These are phyloP conservation scores for Trogon melanurus DNA, from an alignment of 2,113 vertebrate genomes.

Conservation along the genomic window DNA sequence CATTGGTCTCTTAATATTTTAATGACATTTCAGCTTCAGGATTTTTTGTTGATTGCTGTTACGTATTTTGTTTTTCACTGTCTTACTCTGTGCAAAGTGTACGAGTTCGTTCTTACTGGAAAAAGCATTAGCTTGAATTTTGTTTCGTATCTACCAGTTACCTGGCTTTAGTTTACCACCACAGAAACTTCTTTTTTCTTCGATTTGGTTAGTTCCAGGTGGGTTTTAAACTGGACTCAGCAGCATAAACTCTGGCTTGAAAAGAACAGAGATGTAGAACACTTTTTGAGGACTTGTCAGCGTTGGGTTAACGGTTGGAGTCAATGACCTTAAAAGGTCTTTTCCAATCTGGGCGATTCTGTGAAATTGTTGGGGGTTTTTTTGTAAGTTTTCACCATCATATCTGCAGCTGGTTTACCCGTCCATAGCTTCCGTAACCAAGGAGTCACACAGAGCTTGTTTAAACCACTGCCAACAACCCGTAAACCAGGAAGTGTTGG, in stretches of 20 bases:
- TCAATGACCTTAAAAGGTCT: too few relatives aligned
- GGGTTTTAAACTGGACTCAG: not conserved
- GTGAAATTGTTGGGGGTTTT: not conserved
- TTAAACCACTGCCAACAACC: rapidly evolving
- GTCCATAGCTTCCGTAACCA: not conserved
- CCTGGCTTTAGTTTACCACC: not conserved
- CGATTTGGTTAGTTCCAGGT: not conserved
- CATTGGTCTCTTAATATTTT: not conserved
- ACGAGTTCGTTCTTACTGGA: not conserved
- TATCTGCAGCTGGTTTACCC: not conserved
- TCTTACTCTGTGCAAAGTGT: not conserved
- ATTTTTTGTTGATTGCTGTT: not conserved
- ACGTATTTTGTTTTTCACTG: not conserved
- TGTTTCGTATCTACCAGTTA: not conserved
- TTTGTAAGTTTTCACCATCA: not conserved
- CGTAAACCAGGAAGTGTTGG: not conserved
- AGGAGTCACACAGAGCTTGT: not conserved
- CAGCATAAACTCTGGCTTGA: not conserved
- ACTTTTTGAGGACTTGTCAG: too few relatives aligned
- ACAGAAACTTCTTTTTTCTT: not conserved
- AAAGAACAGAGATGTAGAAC: not conserved
- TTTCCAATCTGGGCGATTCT: too few relatives aligned
- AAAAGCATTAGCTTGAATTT: not conserved
- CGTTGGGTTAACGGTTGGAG: too few relatives aligned
- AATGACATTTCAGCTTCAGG: not conserved